Evolutionary conservation across 2,113 vertebrate genomes (phyloP).

Genomic region (Rostratula benghalensis): DNA sequence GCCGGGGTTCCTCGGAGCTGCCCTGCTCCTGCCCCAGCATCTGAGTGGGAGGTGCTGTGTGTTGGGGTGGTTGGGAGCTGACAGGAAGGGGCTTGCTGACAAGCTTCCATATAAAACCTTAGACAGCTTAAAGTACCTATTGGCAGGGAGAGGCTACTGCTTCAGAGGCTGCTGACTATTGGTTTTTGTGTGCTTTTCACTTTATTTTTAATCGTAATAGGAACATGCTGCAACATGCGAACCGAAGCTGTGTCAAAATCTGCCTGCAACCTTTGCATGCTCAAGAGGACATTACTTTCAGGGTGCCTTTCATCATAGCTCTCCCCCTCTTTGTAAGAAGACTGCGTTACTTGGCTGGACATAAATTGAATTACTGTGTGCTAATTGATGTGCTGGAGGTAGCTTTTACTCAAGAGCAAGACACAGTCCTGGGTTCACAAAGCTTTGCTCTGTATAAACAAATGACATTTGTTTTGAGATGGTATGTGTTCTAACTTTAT

Average conservation of each 20-base stretch:
- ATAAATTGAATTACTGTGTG: constrained; percentile 17
- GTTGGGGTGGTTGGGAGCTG: not conserved
- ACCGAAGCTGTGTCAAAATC: not conserved
- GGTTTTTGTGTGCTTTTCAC: not conserved
- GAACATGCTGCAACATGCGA: not conserved
- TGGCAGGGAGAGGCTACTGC: not conserved
- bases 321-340: not conserved
- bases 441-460: not conserved
- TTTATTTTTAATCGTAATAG: not conserved
- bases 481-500: not conserved
- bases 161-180: not conserved
- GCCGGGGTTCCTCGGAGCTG: not conserved
- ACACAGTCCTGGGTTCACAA: not conserved
- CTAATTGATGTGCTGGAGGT: constrained; percentile 22
- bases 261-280: not conserved
- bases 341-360: not conserved
- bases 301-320: not conserved
- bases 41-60: too few species aligned
- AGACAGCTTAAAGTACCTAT: not conserved
- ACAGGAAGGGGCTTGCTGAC: not conserved
- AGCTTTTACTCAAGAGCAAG: constrained; percentile 10
- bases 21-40: not conserved
- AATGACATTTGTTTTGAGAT: not conserved
- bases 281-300: not conserved
- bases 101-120: not conserved